Evolutionary conservation across 2,888 invertebrate genomes (phyloP).

Genomic region (Criorhina ranunculi): DNA sequence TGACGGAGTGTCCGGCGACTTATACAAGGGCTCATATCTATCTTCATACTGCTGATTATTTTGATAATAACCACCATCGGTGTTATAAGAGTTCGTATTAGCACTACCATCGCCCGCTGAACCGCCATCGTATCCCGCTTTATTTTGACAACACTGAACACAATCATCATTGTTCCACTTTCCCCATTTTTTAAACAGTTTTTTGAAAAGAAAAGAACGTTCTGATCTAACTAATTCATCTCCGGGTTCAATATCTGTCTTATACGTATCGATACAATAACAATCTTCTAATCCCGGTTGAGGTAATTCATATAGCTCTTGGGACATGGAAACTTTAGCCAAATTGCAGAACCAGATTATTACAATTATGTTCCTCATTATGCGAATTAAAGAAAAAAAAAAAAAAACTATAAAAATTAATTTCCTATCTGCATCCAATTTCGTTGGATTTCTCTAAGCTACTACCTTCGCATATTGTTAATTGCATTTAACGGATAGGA

Average conservation of each 20-base stretch:
- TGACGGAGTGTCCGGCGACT: constrained; percentile 10
- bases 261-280: constrained; percentile 79
- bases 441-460: constrained; percentile 51
- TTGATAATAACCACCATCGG: constrained; percentile 8
- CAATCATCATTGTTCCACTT: constrained; percentile 36
- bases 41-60: constrained; percentile 1
- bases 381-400: constrained; percentile 6
- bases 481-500: constrained; percentile 19
- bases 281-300: constrained; percentile 78
- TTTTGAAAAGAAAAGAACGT: constrained; percentile 79
- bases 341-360: constrained; percentile 39
- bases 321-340: constrained; percentile 38
- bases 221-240: constrained; percentile 78
- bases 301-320: constrained; percentile 42
- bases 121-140: constrained; percentile 43
- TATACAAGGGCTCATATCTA: constrained; percentile 24
- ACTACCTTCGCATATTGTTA: constrained; percentile 38
- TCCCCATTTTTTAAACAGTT: constrained; percentile 66
- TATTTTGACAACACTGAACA: constrained; percentile 60
- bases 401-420: constrained; percentile 11
- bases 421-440: constrained; percentile 63
- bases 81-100: constrained; percentile 6
- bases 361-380: constrained; percentile 43
- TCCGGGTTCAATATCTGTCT: constrained; percentile 77
- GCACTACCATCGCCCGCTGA: constrained; percentile 45